Evolutionary conservation across 2,113 vertebrate genomes (phyloP).

Genomic region (Globicephala melas): DNA sequence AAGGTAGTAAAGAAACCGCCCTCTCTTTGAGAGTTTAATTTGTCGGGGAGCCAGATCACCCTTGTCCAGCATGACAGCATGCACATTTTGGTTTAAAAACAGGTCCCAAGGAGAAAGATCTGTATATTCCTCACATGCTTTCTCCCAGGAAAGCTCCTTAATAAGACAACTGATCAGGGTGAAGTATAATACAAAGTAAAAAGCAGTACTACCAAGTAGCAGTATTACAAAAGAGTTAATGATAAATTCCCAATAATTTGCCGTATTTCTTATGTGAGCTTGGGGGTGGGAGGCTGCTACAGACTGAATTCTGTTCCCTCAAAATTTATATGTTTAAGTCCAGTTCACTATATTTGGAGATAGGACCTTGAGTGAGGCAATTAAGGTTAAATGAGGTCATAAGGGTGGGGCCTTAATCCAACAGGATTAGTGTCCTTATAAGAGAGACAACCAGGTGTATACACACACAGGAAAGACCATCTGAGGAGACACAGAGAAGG

Average conservation of each 20-base stretch:
- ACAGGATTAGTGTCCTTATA: not conserved
- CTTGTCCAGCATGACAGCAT: not conserved
- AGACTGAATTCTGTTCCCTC: not conserved
- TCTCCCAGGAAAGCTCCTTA: not conserved
- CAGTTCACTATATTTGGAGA: not conserved
- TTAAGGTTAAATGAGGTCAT: not conserved
- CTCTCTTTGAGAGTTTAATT: not conserved
- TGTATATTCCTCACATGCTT: not conserved
- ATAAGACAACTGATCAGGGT: not conserved
- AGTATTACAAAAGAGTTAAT: not conserved
- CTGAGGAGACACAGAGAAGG: not conserved
- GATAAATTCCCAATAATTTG: not conserved
- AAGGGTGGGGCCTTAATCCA: not conserved
- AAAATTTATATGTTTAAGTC: not conserved
- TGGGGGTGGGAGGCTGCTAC: not conserved
- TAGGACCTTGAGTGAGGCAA: not conserved
- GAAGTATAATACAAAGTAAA: not conserved
- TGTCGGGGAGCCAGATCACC: not conserved
- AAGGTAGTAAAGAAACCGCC: not conserved
- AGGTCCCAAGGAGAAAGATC: not conserved
- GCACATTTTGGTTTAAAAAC: not conserved
- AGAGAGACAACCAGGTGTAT: not conserved
- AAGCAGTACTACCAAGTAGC: not conserved
- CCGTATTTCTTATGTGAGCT: not conserved
- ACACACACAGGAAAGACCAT: not conserved